These are phyloP conservation scores for Agrilus biguttatus DNA, from an alignment of 2,888 invertebrate species.

Conservation along the genomic window DNA sequence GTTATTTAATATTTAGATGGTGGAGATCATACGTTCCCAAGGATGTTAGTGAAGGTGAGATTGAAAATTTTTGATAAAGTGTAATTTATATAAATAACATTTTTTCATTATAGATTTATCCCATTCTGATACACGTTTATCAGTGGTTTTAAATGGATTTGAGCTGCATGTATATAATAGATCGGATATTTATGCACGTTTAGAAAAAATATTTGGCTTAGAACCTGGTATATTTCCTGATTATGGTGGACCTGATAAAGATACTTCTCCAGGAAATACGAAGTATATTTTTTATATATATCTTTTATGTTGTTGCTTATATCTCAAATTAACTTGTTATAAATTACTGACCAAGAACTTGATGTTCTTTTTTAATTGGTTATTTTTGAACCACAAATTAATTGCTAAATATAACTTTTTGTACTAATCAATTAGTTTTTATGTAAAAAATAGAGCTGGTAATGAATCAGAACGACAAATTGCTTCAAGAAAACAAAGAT, in stretches of 20 bases:
- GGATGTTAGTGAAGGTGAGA: slow-evolving; percentile 81
- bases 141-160: slow-evolving; percentile 83
- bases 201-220: slow-evolving; percentile 80
- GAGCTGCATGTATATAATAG: slow-evolving; percentile 93
- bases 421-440: too few species aligned
- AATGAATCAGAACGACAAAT: slow-evolving; percentile 2
- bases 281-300: slow-evolving; percentile 1
- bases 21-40: slow-evolving; percentile 93
- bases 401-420: too few species aligned
- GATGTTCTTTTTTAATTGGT: too few species aligned
- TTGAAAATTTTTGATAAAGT: not conserved
- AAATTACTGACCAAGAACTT: too few species aligned
- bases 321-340: too few species aligned
- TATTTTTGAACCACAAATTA: too few species aligned
- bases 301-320: too few species aligned
- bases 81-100: not conserved
- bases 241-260: slow-evolving; percentile 17
- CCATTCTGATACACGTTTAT: slow-evolving; percentile 83
- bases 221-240: slow-evolving; percentile 59
- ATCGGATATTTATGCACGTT: slow-evolving; percentile 68
- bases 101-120: slow-evolving; percentile 58
- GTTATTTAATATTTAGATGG: slow-evolving; percentile 95
- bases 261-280: slow-evolving; percentile 14
- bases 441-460: slow-evolving; percentile 4
- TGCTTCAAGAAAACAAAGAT: slow-evolving; percentile 33